Percentiles rank a stretch among this genome's conserved stretches.
Evolutionary conservation across 2,113 vertebrate genomes (phyloP).

Genomic region (Todiramphus saurophagus): DNA sequence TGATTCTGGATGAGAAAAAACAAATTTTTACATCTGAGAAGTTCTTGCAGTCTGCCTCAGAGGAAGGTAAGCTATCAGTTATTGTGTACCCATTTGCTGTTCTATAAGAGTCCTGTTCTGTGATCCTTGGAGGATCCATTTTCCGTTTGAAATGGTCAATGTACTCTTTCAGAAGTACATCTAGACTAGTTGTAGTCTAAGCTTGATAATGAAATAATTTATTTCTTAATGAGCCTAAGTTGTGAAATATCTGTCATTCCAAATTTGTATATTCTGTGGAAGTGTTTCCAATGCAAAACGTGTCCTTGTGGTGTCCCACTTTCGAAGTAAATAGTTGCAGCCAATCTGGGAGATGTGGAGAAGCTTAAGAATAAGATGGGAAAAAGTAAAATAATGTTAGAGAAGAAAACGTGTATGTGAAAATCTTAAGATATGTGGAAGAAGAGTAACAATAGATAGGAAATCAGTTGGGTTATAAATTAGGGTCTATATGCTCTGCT

Average conservation of each 20-base stretch:
- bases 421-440: neutral
- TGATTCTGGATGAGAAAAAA: constrained; percentile 94
- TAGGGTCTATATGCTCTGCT: neutral
- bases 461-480: neutral
- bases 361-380: neutral
- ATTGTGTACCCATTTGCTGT: neutral
- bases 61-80: constrained; percentile 84
- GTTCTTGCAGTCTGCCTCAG: constrained; percentile 87
- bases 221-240: neutral
- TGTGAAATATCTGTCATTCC: neutral
- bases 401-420: neutral
- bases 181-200: neutral
- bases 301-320: neutral
- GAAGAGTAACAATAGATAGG: neutral
- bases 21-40: constrained; percentile 94
- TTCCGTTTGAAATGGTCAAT: neutral
- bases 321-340: neutral
- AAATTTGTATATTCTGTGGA: neutral
- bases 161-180: neutral
- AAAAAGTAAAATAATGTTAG: neutral
- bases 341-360: neutral
- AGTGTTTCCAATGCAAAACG: neutral
- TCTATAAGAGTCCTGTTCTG: neutral
- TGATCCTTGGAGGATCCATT: neutral
- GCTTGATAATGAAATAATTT: neutral